Conservation (phyloP, 2,888 invertebrate genomes). For the Bibio marci region DNA sequence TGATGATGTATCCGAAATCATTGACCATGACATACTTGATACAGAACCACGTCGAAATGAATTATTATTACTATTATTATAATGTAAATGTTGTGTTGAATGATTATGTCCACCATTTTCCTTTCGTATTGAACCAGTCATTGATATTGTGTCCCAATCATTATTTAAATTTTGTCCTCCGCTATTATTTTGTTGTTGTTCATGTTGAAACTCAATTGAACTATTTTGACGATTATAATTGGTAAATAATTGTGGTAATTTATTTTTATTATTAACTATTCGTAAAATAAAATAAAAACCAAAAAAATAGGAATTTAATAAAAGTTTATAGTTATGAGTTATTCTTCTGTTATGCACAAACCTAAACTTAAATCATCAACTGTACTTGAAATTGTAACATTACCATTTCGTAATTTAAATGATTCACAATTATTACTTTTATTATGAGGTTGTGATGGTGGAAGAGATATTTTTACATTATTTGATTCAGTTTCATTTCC, state of each 20-base stretch:
- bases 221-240: slow-evolving; percentile 19
- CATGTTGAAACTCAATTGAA: slow-evolving; percentile 17
- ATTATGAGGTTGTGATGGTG: too few relatives aligned
- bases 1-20: slow-evolving; percentile 23
- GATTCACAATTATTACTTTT: too few relatives aligned
- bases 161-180: background rate
- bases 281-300: background rate
- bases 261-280: slow-evolving; percentile 1
- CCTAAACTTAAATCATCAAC: too few relatives aligned
- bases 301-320: too few relatives aligned
- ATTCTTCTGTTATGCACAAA: too few relatives aligned
- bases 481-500: slow-evolving; percentile 14
- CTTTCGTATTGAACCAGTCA: slow-evolving; percentile 8
- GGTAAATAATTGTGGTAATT: slow-evolving; percentile 2
- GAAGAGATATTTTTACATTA: too few relatives aligned
- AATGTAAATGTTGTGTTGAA: slow-evolving; percentile 16
- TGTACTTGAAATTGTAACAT: too few relatives aligned
- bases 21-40: slow-evolving; percentile 25
- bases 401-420: too few relatives aligned
- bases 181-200: background rate
- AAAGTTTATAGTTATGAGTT: too few relatives aligned
- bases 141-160: slow-evolving; percentile 25
- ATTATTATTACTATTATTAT: background rate
- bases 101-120: slow-evolving; percentile 11
- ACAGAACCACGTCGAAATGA: slow-evolving; percentile 22